Conservation (phyloP, 2,888 invertebrate genomes). For the Magallana nippona region DNA sequence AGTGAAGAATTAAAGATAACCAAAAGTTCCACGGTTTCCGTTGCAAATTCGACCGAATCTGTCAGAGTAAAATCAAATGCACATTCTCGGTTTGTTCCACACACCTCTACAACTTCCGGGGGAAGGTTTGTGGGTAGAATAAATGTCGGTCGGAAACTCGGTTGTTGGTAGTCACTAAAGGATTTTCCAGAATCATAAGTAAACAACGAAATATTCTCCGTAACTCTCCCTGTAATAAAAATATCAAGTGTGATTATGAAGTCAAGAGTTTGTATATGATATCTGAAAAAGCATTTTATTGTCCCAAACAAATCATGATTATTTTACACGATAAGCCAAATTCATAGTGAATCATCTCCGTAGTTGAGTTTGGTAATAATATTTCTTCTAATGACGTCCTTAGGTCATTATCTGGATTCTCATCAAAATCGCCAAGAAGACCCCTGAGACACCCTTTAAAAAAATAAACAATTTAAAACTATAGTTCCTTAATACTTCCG, state of each 20-base stretch:
- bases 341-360: background rate
- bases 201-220: slow-evolving; percentile 25
- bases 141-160: slow-evolving; percentile 10
- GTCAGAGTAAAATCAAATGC: slow-evolving; percentile 33
- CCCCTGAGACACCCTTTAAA: background rate
- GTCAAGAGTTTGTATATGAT: no score
- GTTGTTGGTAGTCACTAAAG: background rate
- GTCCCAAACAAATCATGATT: no score
- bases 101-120: background rate
- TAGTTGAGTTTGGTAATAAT: slow-evolving; percentile 5
- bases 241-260: background rate
- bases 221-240: slow-evolving; percentile 27
- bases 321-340: slow-evolving; percentile 29
- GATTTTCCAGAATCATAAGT: slow-evolving; percentile 8
- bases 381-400: background rate
- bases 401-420: slow-evolving; percentile 4
- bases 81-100: slow-evolving; percentile 19
- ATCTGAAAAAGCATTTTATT: background rate
- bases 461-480: no score
- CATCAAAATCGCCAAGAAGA: slow-evolving; percentile 33
- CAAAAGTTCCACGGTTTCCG: background rate
- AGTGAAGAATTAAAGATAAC: background rate
- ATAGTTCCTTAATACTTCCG: no score
- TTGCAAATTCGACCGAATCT: background rate
- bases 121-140: background rate